A percentile compares a stretch with the other conserved stretches of the same genome.
Evolutionary conservation across 2,113 vertebrate genomes (phyloP).

Genomic region (Nycticorax nycticorax): DNA sequence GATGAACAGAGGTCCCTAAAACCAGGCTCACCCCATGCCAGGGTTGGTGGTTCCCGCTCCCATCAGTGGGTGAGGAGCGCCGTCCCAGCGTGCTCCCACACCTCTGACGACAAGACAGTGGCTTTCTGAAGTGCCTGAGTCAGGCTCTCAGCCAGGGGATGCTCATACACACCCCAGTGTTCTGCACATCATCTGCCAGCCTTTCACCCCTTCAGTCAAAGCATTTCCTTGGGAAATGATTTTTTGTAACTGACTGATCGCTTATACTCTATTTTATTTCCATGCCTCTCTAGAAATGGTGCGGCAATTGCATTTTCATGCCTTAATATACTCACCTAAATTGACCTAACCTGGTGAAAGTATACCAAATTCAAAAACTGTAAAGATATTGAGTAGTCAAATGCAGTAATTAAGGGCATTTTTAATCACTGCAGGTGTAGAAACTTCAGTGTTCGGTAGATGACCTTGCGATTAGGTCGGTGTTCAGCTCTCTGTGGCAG

Average conservation of each 20-base stretch:
- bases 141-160: not conserved
- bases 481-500: not conserved
- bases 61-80: fast-evolving
- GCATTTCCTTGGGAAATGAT: not conserved
- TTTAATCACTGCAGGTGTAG: not conserved
- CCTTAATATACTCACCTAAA: not conserved
- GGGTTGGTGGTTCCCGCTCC: not conserved
- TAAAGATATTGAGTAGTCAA: not conserved
- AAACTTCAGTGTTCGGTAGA: not conserved
- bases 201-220: not conserved
- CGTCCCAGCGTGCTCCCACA: not conserved
- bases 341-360: not conserved
- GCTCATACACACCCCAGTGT: not conserved
- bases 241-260: not conserved
- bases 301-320: not conserved
- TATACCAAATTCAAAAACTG: not conserved
- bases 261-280: not conserved
- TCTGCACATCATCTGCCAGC: not conserved
- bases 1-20: not conserved
- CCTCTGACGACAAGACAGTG: not conserved
- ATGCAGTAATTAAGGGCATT: not conserved
- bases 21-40: not conserved
- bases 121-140: not conserved
- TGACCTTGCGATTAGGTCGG: not conserved
- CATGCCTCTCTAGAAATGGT: not conserved